Conservation (phyloP, 2,113 vertebrate species). For the Ammodytes dubius region DNA sequence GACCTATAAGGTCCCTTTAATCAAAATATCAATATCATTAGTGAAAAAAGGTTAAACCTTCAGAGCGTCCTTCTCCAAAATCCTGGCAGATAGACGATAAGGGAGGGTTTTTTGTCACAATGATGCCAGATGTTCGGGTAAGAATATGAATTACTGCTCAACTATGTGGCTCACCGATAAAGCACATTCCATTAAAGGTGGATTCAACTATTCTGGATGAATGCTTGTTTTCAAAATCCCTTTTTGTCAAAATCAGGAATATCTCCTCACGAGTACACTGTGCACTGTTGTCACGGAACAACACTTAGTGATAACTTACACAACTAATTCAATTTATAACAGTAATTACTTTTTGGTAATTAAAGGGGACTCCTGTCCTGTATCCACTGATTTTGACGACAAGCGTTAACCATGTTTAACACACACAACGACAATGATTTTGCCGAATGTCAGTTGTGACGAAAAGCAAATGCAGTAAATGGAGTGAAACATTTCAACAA, state of each 20-base stretch:
- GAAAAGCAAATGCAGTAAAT: not conserved
- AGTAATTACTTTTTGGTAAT: not conserved
- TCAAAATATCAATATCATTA: slow-evolving; percentile 44
- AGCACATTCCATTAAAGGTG: not conserved
- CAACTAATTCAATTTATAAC: not conserved
- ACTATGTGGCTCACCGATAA: slow-evolving; percentile 2
- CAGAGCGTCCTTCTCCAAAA: not conserved
- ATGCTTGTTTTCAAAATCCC: too few species aligned
- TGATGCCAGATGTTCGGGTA: not conserved
- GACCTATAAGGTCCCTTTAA: slow-evolving; percentile 50
- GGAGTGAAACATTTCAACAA: not conserved
- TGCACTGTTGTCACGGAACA: too few species aligned
- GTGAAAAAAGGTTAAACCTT: slow-evolving; percentile 36
- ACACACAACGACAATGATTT: not conserved
- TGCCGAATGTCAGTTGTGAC: not conserved
- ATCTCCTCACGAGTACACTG: too few species aligned
- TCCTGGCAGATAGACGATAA: slow-evolving; percentile 4
- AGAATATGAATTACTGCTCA: slow-evolving; percentile 5
- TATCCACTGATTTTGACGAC: too few species aligned
- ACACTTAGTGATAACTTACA: not conserved
- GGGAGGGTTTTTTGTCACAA: not conserved
- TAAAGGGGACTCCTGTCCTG: not conserved
- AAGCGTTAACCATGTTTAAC: too few species aligned
- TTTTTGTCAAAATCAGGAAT: not conserved
- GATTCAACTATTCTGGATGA: too few species aligned